Conservation (phyloP, 2,888 invertebrate genomes). For the Pheosia tremula region DNA sequence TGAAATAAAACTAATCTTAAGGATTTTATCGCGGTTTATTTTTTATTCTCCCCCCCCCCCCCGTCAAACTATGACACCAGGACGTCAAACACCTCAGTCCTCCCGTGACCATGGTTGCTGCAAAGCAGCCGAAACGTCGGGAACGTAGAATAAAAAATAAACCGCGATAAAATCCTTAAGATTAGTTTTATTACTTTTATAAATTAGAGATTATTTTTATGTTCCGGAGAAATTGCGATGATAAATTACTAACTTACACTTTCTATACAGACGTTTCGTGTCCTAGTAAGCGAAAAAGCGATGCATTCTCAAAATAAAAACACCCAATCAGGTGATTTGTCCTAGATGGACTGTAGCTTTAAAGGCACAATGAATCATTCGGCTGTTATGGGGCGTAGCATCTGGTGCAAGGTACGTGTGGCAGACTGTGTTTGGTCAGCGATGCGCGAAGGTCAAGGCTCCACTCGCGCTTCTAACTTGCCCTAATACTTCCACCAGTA, state of each 20-base stretch:
- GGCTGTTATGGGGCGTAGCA: slow-evolving; percentile 63
- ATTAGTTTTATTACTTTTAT: slow-evolving; percentile 1
- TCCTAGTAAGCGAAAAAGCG: slow-evolving; percentile 17
- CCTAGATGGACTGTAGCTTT: slow-evolving; percentile 33
- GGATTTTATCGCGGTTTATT: too few species aligned
- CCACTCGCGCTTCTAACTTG: slow-evolving; percentile 63
- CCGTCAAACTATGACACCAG: too few species aligned
- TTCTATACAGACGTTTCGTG: slow-evolving; percentile 14
- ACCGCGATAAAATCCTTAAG: too few species aligned
- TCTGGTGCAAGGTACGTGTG: slow-evolving; percentile 66
- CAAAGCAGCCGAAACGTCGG: too few species aligned
- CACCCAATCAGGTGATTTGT: slow-evolving; percentile 18
- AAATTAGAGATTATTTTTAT: neutral
- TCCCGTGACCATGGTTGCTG: too few species aligned
- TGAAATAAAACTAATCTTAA: too few species aligned
- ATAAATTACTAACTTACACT: slow-evolving; percentile 3
- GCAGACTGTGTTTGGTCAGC: slow-evolving; percentile 70
- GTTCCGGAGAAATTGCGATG: neutral
- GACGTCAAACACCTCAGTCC: too few species aligned
- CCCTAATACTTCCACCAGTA: slow-evolving; percentile 37
- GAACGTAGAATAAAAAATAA: too few species aligned
- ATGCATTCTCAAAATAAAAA: slow-evolving; percentile 10
- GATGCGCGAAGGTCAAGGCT: slow-evolving; percentile 79
- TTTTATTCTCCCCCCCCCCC: too few species aligned
- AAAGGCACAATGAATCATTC: slow-evolving; percentile 45